phyloP scores from a whole-genome alignment of 2,797 vertebrate genomes.

The Gymnocypris eckloni region DNA sequence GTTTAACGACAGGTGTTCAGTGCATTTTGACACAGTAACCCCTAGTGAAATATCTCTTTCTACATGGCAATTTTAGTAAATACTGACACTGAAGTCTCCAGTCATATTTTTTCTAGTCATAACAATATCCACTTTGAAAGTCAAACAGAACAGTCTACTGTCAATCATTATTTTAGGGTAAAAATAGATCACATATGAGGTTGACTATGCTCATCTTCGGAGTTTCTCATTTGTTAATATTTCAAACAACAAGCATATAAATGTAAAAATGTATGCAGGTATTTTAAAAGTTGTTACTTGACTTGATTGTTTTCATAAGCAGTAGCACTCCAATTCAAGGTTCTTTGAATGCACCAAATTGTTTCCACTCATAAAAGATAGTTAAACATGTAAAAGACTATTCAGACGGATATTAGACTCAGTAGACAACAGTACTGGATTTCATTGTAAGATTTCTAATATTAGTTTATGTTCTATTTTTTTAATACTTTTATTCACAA shows the following conservation, averaged over 20 bases:
- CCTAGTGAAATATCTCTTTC: neutral
- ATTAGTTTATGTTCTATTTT: neutral
- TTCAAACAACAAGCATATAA: neutral
- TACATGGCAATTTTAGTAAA: conserved; percentile 15
- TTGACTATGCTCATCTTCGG: neutral
- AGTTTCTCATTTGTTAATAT: neutral
- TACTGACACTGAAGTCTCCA: neutral
- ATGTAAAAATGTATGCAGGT: neutral
- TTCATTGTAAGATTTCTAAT: neutral
- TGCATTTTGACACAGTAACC: conserved; percentile 12
- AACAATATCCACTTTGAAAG: neutral
- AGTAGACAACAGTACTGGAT: neutral
- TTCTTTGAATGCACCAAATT: neutral
- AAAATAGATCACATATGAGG: neutral
- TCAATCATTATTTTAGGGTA: neutral
- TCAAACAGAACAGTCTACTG: neutral
- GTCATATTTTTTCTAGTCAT: neutral
- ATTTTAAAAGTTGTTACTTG: no score
- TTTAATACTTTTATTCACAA: neutral
- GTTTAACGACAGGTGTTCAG: neutral
- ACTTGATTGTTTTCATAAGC: neutral
- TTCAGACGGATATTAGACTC: neutral
- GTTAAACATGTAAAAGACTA: neutral
- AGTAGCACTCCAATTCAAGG: neutral
- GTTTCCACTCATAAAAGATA: neutral